phyloP scores from a whole-genome alignment of 2,113 vertebrate species.

The Pristiophorus japonicus region DNA sequence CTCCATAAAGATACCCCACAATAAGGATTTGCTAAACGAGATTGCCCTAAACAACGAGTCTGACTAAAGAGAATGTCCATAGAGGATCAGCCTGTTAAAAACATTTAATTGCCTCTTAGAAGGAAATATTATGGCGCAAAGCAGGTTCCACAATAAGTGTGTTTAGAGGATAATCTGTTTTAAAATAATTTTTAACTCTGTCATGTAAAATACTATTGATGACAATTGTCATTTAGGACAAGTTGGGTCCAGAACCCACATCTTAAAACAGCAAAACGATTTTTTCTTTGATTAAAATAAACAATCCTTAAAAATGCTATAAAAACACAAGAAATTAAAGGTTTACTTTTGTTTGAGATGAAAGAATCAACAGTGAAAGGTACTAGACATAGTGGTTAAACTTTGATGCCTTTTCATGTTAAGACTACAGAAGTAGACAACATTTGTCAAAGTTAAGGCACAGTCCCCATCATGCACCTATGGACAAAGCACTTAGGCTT shows the following conservation, averaged over 20 bases:
- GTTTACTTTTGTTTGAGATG: neutral
- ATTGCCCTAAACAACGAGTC: neutral
- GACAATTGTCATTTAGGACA: neutral
- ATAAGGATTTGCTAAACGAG: neutral
- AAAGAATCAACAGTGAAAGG: conserved; percentile 4
- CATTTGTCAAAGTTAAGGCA: conserved; percentile 35
- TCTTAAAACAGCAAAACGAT: conserved; percentile 20
- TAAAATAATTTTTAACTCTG: conserved; percentile 11
- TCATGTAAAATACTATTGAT: conserved; percentile 16
- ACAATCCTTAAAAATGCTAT: neutral
- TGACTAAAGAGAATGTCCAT: neutral
- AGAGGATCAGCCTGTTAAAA: neutral
- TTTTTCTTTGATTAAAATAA: conserved; percentile 32
- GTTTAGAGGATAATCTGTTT: neutral
- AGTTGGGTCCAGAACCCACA: neutral
- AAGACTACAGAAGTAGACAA: conserved; percentile 27
- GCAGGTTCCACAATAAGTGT: neutral
- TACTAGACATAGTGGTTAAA: neutral
- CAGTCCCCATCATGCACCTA: conserved; percentile 28
- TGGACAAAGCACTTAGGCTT: neutral
- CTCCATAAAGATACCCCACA: neutral
- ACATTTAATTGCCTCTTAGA: neutral
- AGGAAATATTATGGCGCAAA: neutral
- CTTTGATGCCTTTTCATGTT: conserved; percentile 28
- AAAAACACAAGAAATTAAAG: neutral